These are phyloP conservation scores for Pyrrhura leucotis DNA, from an alignment of 2,797 vertebrate genomes.

Conservation along the genomic window DNA sequence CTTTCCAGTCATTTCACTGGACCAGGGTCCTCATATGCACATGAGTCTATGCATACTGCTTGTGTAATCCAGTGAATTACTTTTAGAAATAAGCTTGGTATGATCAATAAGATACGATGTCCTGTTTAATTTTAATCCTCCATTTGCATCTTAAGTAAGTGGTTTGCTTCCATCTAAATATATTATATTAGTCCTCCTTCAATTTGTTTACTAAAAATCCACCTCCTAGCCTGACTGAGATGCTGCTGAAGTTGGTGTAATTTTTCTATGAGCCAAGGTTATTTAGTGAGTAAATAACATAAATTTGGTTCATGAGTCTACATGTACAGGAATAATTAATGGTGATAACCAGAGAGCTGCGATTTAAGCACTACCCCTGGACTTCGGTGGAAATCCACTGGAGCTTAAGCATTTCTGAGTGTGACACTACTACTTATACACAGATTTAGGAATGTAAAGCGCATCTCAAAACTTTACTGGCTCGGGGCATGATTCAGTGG, in stretches of 20 bases:
- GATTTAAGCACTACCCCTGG: neutral
- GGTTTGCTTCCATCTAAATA: neutral
- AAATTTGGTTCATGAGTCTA: neutral
- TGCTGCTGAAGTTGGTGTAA: neutral
- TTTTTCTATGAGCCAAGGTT: neutral
- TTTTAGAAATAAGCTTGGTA: neutral
- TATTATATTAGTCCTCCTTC: neutral
- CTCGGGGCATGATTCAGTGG: neutral
- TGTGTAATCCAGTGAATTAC: neutral
- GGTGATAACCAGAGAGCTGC: neutral
- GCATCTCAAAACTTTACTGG: neutral
- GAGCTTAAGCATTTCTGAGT: neutral
- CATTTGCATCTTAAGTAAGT: neutral
- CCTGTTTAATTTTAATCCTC: neutral
- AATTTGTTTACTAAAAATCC: neutral
- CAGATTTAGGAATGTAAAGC: neutral
- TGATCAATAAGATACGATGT: neutral
- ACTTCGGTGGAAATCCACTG: neutral
- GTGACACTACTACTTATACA: neutral
- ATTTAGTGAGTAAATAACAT: neutral
- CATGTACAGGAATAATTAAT: neutral
- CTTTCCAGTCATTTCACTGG: neutral
- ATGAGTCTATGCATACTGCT: neutral
- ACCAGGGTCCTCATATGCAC: neutral
- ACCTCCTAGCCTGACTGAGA: neutral